These are phyloP conservation scores for Trichacis sp. DNA, from an alignment of 2,888 invertebrate genomes.

Conservation along the genomic window DNA sequence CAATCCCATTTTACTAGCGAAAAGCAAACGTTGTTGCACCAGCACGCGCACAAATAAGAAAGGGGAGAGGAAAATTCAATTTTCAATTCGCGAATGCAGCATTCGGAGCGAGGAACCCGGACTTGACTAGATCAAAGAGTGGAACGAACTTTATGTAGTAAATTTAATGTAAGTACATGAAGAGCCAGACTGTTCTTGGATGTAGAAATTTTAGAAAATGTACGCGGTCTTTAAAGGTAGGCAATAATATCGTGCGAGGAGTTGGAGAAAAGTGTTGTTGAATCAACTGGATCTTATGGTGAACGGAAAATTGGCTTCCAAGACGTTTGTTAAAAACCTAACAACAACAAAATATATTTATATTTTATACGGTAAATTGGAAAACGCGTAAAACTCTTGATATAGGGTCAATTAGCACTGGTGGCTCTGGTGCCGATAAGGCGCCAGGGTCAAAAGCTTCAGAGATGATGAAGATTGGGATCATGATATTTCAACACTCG, in stretches of 20 bases:
- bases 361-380: no score
- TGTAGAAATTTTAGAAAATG: slow-evolving; percentile 9
- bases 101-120: slow-evolving; percentile 11
- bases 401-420: no score
- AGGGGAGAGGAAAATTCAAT: slow-evolving; percentile 39
- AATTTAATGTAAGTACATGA: slow-evolving; percentile 34
- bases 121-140: slow-evolving; percentile 30
- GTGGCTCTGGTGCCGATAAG: no score
- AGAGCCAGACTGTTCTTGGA: slow-evolving; percentile 16
- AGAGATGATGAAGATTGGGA: no score
- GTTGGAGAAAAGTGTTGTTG: no score
- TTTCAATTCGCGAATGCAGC: slow-evolving; percentile 34
- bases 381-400: no score
- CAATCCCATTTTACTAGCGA: slow-evolving; percentile 29
- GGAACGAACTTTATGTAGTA: slow-evolving; percentile 12
- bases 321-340: no score
- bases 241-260: background rate
- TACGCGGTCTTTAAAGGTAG: slow-evolving; percentile 8
- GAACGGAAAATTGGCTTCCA: background rate
- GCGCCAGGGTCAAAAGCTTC: no score
- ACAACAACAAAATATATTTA: no score
- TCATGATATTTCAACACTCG: no score
- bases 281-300: background rate
- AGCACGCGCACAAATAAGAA: slow-evolving; percentile 35
- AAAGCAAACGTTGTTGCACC: slow-evolving; percentile 33